A percentile compares a stretch with the other conserved stretches of the same genome.
These are phyloP conservation scores for Chymomyza caudatula DNA, from an alignment of 2,888 invertebrate genomes.

Conservation along the genomic window DNA sequence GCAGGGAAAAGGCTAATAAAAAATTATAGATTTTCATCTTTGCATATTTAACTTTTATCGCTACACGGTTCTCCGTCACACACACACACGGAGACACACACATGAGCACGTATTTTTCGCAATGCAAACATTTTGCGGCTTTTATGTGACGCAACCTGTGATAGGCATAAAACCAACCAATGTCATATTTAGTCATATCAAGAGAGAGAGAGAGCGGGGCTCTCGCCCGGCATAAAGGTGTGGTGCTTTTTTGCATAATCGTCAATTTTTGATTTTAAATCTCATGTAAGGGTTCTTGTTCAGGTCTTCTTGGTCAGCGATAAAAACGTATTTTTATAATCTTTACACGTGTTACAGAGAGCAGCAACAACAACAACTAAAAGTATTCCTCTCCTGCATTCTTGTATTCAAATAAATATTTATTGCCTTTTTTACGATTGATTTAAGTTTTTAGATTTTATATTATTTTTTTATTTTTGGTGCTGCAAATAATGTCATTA, in stretches of 20 bases:
- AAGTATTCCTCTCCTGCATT: constrained; percentile 21
- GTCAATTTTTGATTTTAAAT: constrained; percentile 69
- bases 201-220: constrained; percentile 14
- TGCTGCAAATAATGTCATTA: constrained; percentile 51
- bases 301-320: constrained; percentile 55
- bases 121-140: constrained; percentile 29
- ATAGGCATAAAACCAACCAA: constrained; percentile 66
- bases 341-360: constrained; percentile 60
- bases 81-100: not conserved
- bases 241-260: constrained; percentile 65
- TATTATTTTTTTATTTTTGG: constrained; percentile 8
- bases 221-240: constrained; percentile 51
- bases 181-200: constrained; percentile 59
- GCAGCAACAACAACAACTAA: constrained; percentile 18
- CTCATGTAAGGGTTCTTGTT: not conserved
- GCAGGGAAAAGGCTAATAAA: constrained; percentile 50
- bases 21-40: constrained; percentile 71
- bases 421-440: constrained; percentile 68
- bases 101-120: not conserved
- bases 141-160: constrained; percentile 60
- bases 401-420: constrained; percentile 56
- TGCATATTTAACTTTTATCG: constrained; percentile 73
- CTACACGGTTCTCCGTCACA: not conserved
- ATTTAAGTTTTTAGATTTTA: constrained; percentile 46
- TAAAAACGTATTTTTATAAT: constrained; percentile 70